These are phyloP conservation scores for Aproaerema taeniolella DNA, from an alignment of 2,888 invertebrate species.

Conservation along the genomic window DNA sequence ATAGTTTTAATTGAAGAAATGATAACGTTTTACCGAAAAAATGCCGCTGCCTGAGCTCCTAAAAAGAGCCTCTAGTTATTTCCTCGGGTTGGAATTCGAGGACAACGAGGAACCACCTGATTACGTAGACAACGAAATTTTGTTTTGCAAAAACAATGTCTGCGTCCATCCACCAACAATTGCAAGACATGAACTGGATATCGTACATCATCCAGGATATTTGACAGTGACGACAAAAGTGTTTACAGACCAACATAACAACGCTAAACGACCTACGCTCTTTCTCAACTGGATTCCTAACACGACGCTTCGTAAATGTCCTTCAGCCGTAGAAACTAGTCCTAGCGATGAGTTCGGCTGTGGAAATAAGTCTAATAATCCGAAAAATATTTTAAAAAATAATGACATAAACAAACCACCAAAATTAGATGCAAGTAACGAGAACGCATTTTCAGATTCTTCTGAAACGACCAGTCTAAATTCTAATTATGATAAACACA, in stretches of 20 bases:
- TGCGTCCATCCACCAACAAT: constrained; percentile 96
- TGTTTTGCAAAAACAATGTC: constrained; percentile 97
- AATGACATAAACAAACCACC: constrained; percentile 30
- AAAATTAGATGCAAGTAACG: constrained; percentile 55
- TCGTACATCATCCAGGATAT: constrained; percentile 94
- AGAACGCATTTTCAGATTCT: constrained; percentile 70
- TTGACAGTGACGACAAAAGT: constrained; percentile 91
- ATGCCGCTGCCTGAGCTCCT: constrained; percentile 89
- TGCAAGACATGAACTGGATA: constrained; percentile 88
- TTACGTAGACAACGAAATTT: constrained; percentile 90
- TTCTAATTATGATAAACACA: constrained; percentile 72
- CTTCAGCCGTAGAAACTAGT: constrained; percentile 82
- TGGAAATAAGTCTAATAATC: constrained; percentile 42
- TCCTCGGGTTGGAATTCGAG: constrained; percentile 82
- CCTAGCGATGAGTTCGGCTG: constrained; percentile 60
- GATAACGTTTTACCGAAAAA: constrained; percentile 40
- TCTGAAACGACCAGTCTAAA: constrained; percentile 73
- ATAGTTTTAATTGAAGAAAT: constrained; percentile 42
- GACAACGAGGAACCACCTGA: constrained; percentile 77
- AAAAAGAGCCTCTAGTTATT: constrained; percentile 87
- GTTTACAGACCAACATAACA: constrained; percentile 86
- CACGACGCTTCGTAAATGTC: constrained; percentile 90
- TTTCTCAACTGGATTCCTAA: constrained; percentile 98
- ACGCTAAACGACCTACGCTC: constrained; percentile 86
- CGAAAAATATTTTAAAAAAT: constrained; percentile 41